Evolutionary conservation across 2,888 invertebrate genomes (phyloP), one percentile per base, ranked within the genome.

Genomic region (Halictus quadricinctus): DNA sequence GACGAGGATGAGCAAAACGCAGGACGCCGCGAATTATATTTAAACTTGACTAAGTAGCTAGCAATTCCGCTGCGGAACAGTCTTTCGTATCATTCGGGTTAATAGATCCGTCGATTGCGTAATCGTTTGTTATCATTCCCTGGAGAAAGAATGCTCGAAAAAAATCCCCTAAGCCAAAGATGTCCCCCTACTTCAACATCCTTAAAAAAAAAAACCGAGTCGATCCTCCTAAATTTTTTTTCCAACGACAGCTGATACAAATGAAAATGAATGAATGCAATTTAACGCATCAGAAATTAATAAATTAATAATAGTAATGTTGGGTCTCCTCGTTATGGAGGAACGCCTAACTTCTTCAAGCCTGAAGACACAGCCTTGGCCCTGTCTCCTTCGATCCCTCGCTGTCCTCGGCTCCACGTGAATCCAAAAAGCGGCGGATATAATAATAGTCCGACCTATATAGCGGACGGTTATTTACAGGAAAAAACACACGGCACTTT

Each of bases 391-490:
- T 76, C 15, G 29, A 72, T 36, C 64, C 41, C 36, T 15, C 48
- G 29, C 12, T 43, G 58, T 50, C 72, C 41, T 54, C 46, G 78
- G 64, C 69, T n/a, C 21, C 76, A 41, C 73, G 46, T 74, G 46
- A 86, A 86, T 87, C 48, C 66, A 81, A 88, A 89, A 92, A 91
- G 89, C 90, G 91, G 90, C 92, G 88, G 91, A 73, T 76, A 86
- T 90, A 92, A 92, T 92, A 92, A 93, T 92, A 93, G 91, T 91
- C 88, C 88, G 93, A 90, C 92, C 92, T 84, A 91, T 93, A 92
- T 87, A 41, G 48, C 13, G 36, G 13, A 0, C 25, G 46, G 58
- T 66, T 80, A 79, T 85, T 83, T 79, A 72, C 76, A 81, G 79
- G 84, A 81, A 79, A 81, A 83, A 77, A 81, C 48, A 15, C 54